Base-by-base conservation (phyloP, 1,140 invertebrate genomes). In the Eumeta japonica region DNA sequence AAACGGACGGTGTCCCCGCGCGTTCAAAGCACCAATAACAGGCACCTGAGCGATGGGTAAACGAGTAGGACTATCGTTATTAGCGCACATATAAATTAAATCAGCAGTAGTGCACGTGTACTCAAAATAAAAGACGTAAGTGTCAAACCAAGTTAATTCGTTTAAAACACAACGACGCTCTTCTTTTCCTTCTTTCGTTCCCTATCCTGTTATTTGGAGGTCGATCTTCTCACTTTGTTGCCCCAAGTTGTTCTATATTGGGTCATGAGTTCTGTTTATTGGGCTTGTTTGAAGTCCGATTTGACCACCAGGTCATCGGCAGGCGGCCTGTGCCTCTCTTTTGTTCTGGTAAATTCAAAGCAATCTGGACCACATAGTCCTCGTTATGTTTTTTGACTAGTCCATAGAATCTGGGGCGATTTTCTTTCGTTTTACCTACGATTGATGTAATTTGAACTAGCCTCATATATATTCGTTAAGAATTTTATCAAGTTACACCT, bases 381-480 rank as follows among this genome's bases (percentile, higher is more conserved):
- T n/a, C n/a, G n/a, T n/a, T n/a, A n/a, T 5, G 16, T 37, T 28
- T 10, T 16, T 12, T 7, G 3, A 37, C 36, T 5, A 29, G 36
- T 3, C 36, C 36, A 19, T 37, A 37, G n/a, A n/a, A n/a, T n/a
- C n/a, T n/a, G n/a, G n/a, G n/a, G n/a, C 36, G 27, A 29, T n/a
- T 28, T 29, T 37, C 36, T 29, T 10, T 10, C 3, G 30, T 2
- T 15, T 37, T 37, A 5, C 37, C 38, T 28, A 16, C 37, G 3
- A 37, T 14, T 2, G 38, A 27, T 19, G 35, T 34, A n/a, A 42
- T 32, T 28, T 41, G 1, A 39, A 35, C 20, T 30, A 30, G 3
- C 35, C 37, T 37, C 38, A 43, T 3, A 44, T 20, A 30, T 45
- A 37, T 16, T 42, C 37, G 34, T 48, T 44, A 10, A 36, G 3